Evolutionary conservation across 2,888 invertebrate species (phyloP), one percentile per base, ranked within the genome.

Genomic region (Cecidostiba fungosa): DNA sequence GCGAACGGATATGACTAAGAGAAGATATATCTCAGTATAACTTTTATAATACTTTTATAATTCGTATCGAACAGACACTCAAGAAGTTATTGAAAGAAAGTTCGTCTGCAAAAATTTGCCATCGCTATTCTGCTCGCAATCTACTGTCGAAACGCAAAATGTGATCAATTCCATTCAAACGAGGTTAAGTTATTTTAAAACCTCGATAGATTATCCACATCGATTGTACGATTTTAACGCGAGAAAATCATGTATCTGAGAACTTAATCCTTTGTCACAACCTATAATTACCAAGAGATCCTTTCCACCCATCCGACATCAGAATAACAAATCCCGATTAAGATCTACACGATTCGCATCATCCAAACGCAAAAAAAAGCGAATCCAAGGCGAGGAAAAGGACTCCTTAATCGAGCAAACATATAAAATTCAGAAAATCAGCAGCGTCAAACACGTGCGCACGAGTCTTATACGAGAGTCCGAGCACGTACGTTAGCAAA

Each of bases 401-500:
- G 66, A 29, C 29, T n/a, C 66, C 29, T 29, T 66, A 23, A 66
- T 66, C 14, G 26, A 66, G 66, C 66, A 14, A 66, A 66, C 66
- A n/a, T 29, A 8, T 29, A 8, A 66, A 66, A 66, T 66, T 29
- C 66, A 29, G 26, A 66, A 66, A 66, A 66, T 66, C n/a, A 23
- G n/a, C 23, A 66, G 23, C 66, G 29, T 26, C 26, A 29, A 29
- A 66, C 66, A 66, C 66, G 66, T 26, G 66, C 14, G 12, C 19
- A 0, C 12, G 10, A 12, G 3, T 23, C n/a, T 3, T 8, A 23
- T 66, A 66, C 66, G 26, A 66, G 66, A 66, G 66, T 66, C 66
- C 66, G 29, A 66, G 66, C 66, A 66, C 66, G 66, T 66, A 66
- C 66, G 26, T 39, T 70, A 29, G n/a, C 39, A 32, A 69, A 70